Percentiles rank a stretch among this genome's conserved stretches.
These are phyloP conservation scores for Syngnathus typhle DNA, from an alignment of 2,113 vertebrate genomes.

Conservation along the genomic window DNA sequence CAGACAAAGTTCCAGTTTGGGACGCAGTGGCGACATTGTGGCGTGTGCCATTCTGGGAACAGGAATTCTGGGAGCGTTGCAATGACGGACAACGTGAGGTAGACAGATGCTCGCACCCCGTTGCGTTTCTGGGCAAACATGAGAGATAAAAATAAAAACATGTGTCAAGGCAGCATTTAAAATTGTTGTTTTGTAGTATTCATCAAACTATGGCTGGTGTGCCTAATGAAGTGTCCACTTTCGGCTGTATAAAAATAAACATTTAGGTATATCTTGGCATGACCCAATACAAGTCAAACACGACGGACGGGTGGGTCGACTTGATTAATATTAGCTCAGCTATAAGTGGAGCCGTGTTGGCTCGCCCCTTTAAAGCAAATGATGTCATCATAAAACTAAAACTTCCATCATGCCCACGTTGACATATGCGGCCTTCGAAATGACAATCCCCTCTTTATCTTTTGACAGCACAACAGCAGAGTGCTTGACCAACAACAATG, in stretches of 20 bases:
- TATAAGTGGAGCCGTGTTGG: constrained; percentile 28
- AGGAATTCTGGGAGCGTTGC: constrained; percentile 47
- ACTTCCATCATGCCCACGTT: constrained; percentile 8
- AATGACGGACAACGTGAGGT: constrained; percentile 35
- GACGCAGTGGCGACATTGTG: constrained; percentile 58
- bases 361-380: constrained; percentile 20
- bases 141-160: neutral
- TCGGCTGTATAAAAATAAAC: neutral
- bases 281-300: neutral
- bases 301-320: neutral
- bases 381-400: constrained; percentile 37
- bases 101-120: constrained; percentile 37
- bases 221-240: neutral
- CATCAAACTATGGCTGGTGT: neutral
- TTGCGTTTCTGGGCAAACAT: constrained; percentile 1
- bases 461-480: constrained; percentile 76
- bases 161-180: neutral
- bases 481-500: constrained; percentile 80
- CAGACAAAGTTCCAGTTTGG: constrained; percentile 40
- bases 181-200: too few relatives aligned
- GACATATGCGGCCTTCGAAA: constrained; percentile 3
- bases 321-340: constrained; percentile 16
- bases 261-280: neutral
- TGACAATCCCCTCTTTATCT: neutral
- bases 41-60: constrained; percentile 68